Percentiles rank a stretch among this genome's conserved stretches.
phyloP scores from a whole-genome alignment of 2,888 invertebrate genomes.

The Oligia strigilis region DNA sequence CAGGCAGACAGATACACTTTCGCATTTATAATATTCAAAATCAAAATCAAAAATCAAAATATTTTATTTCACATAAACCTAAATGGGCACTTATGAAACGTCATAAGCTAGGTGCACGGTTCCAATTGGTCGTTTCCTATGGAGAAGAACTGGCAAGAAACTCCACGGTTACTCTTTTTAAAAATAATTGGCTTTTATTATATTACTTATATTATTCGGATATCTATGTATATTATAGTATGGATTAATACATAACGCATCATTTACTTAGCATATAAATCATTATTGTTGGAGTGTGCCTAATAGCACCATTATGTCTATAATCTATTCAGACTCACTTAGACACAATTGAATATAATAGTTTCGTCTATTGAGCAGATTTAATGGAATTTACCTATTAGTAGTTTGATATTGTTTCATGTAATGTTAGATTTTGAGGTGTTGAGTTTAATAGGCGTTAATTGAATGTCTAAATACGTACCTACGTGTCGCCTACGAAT shows the following conservation, averaged over 20 bases:
- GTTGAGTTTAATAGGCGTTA: background rate
- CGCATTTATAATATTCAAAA: too few species aligned
- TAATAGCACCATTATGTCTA: constrained; percentile 47
- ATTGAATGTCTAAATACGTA: constrained; percentile 11
- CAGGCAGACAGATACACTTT: too few species aligned
- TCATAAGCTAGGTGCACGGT: too few species aligned
- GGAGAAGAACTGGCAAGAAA: too few species aligned
- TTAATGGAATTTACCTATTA: constrained; percentile 24
- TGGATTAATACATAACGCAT: constrained; percentile 15
- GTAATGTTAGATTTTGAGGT: background rate
- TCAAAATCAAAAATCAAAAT: too few species aligned
- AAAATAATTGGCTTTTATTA: too few species aligned
- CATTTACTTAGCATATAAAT: constrained; percentile 17
- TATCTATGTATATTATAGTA: too few species aligned
- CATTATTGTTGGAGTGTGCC: constrained; percentile 8
- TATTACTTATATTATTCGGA: too few species aligned
- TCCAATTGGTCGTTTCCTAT: too few species aligned
- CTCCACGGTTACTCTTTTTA: too few species aligned
- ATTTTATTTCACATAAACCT: too few species aligned
- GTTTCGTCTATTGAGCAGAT: constrained; percentile 27
- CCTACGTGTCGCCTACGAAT: background rate
- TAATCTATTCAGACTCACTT: constrained; percentile 46
- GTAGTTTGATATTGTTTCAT: constrained; percentile 10
- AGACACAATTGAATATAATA: constrained; percentile 35
- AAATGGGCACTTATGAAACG: too few species aligned